These are phyloP conservation scores for Rhabdomys pumilio DNA, from an alignment of 2,797 vertebrate species.

Conservation along the genomic window DNA sequence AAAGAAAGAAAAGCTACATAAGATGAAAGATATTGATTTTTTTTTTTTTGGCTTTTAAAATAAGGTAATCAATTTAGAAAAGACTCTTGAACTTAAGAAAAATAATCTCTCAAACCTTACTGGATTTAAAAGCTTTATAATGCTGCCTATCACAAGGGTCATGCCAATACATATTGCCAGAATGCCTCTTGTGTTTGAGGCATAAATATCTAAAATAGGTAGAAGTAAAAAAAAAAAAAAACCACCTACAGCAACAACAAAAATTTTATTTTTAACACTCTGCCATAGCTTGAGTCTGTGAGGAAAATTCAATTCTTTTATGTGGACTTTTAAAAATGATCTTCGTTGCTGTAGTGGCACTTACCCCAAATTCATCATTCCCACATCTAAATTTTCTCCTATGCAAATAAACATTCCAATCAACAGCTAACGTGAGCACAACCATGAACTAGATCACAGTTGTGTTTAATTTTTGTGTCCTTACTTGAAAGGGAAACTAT, in stretches of 20 bases:
- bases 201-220: not conserved
- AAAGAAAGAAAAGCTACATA: not conserved
- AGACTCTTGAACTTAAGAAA: conserved; percentile 13
- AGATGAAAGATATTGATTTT: conserved; percentile 50
- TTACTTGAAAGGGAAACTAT: conserved; percentile 6
- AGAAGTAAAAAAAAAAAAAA: not conserved
- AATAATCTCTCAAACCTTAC: not conserved
- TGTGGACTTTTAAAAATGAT: conserved; percentile 1
- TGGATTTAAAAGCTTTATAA: conserved; percentile 31
- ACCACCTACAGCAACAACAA: not conserved
- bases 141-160: not conserved
- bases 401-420: not conserved
- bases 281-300: not conserved
- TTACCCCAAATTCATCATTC: conserved; percentile 24
- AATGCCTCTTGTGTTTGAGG: conserved; percentile 1
- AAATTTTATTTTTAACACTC: not conserved
- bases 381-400: not conserved
- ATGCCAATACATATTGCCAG: conserved; percentile 15
- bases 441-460: not conserved
- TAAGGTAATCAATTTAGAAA: conserved; percentile 39
- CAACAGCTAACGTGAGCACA: not conserved
- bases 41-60: conserved; percentile 40
- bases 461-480: conserved; percentile 10
- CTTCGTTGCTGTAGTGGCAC: not conserved
- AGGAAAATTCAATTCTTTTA: not conserved